Evolutionary conservation across 2,797 vertebrate species (phyloP).

Genomic region (Sandelia bainsii): DNA sequence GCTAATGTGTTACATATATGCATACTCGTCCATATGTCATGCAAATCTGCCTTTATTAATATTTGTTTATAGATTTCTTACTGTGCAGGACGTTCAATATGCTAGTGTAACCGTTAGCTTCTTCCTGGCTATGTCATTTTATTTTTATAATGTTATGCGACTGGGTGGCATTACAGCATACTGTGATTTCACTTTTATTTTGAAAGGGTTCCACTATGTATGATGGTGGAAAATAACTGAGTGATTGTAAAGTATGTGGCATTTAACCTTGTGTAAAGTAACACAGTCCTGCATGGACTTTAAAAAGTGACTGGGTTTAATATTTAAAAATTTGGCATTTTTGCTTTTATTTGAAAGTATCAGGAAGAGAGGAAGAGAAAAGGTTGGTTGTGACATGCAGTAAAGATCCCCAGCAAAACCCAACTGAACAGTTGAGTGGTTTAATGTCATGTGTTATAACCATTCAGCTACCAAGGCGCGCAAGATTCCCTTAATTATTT

Average conservation of each 20-base stretch:
- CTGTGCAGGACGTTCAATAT: conserved; percentile 26
- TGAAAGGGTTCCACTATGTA: background rate
- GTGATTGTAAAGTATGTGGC: background rate
- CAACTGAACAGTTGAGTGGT: too few relatives aligned
- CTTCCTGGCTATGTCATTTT: conserved; percentile 23
- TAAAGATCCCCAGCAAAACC: too few relatives aligned
- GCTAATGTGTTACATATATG: background rate
- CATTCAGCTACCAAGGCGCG: too few relatives aligned
- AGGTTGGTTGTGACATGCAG: too few relatives aligned
- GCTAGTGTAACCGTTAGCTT: conserved; percentile 51
- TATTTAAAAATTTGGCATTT: too few relatives aligned
- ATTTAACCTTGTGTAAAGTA: background rate
- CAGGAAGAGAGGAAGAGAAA: too few relatives aligned
- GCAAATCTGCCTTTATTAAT: conserved; percentile 49
- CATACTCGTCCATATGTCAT: conserved; percentile 12
- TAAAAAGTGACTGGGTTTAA: too few relatives aligned
- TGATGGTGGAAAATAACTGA: background rate
- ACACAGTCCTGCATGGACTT: too few relatives aligned
- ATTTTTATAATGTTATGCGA: conserved; percentile 7
- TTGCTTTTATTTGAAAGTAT: too few relatives aligned
- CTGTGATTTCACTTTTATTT: conserved; percentile 17
- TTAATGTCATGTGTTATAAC: too few relatives aligned
- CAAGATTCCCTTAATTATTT: too few relatives aligned
- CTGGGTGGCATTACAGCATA: background rate
- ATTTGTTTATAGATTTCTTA: conserved; percentile 54